Evolutionary conservation across 2,113 vertebrate species (phyloP).

Genomic region (Saccopteryx leptura): DNA sequence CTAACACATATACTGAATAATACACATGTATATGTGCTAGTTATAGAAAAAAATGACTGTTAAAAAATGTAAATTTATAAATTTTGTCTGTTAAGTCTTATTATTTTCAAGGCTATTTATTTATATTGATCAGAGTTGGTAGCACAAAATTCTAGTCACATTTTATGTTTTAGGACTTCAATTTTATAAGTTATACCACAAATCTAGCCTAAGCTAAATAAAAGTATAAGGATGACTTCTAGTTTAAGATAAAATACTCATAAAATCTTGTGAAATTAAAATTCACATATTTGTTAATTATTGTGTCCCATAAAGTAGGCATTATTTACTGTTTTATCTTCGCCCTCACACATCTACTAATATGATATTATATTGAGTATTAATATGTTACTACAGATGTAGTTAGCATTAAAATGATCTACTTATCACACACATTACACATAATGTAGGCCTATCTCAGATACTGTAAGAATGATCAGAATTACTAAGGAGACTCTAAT

Average conservation of each 20-base stretch:
- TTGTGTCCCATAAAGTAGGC: not conserved
- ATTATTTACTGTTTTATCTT: slow-evolving; percentile 61
- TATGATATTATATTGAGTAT: not conserved
- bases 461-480: slow-evolving; percentile 5
- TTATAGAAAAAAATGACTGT: slow-evolving; percentile 34
- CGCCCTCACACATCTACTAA: not conserved
- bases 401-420: slow-evolving; percentile 47
- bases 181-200: slow-evolving; percentile 23
- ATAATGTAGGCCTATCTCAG: slow-evolving; percentile 23
- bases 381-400: not conserved
- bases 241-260: slow-evolving; percentile 52
- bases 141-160: slow-evolving; percentile 44
- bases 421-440: not conserved
- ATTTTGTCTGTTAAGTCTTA: slow-evolving; percentile 39
- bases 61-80: slow-evolving; percentile 49
- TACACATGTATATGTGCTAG: not conserved
- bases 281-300: slow-evolving; percentile 48
- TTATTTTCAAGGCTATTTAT: slow-evolving; percentile 52
- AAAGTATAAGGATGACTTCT: slow-evolving; percentile 28
- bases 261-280: slow-evolving; percentile 60
- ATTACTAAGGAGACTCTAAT: slow-evolving; percentile 8
- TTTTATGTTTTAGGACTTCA: slow-evolving; percentile 61
- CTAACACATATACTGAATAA: not conserved
- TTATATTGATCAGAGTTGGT: slow-evolving; percentile 31
- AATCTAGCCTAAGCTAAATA: slow-evolving; percentile 41